Evolutionary conservation across 2,888 invertebrate genomes (phyloP).

Genomic region (Scelioninae gen. 1): DNA sequence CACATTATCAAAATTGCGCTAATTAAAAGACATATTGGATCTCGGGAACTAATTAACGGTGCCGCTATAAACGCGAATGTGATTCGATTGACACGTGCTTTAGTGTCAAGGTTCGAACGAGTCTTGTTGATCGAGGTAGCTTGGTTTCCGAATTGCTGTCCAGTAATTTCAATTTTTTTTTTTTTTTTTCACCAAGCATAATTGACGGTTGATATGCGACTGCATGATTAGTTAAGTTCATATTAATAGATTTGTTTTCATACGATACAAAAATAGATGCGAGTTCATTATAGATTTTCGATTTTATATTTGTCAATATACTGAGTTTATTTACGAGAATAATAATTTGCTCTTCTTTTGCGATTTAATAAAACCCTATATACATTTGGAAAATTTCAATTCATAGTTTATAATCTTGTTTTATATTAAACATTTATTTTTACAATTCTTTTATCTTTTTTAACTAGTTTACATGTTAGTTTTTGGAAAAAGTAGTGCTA

Average conservation of each 20-base stretch:
- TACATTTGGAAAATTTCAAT: too few species aligned
- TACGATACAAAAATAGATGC: conserved; percentile 24
- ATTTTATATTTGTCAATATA: too few species aligned
- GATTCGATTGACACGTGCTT: conserved; percentile 64
- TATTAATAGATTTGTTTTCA: conserved; percentile 52
- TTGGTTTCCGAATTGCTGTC: conserved; percentile 47
- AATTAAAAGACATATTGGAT: conserved; percentile 49
- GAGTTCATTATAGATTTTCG: too few species aligned
- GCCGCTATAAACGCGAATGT: conserved; percentile 13
- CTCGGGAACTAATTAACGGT: conserved; percentile 59
- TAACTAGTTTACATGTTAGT: neutral
- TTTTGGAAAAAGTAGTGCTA: neutral
- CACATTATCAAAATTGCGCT: conserved; percentile 28
- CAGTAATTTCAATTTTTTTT: conserved; percentile 42
- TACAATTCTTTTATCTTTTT: too few species aligned
- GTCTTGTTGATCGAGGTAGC: conserved; percentile 53
- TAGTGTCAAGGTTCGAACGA: conserved; percentile 61
- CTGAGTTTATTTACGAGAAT: too few species aligned
- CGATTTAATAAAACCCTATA: too few species aligned
- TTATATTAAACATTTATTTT: too few species aligned
- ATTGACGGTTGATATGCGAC: conserved; percentile 6
- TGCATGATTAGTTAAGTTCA: conserved; percentile 6
- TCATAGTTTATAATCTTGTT: too few species aligned
- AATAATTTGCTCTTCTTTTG: too few species aligned
- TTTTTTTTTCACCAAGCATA: conserved; percentile 14